Percentiles rank a stretch among this genome's conserved stretches.
Evolutionary conservation across 2,113 vertebrate species (phyloP).

Genomic region (Typhlomys cinereus): DNA sequence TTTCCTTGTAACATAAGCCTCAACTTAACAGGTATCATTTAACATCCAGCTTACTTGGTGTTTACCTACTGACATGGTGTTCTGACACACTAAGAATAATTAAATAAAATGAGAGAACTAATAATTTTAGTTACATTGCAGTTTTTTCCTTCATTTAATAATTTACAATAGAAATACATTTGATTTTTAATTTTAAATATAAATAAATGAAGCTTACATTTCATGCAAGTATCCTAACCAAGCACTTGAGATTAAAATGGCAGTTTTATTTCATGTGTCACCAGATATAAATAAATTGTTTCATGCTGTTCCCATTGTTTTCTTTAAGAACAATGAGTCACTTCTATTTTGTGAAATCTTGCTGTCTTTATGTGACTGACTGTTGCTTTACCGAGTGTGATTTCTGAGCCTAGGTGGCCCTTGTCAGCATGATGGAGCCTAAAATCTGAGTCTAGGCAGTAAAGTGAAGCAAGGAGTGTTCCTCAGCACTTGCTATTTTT

Average conservation of each 20-base stretch:
- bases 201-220: background rate
- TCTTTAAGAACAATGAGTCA: slow-evolving; percentile 6
- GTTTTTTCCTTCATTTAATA: slow-evolving; percentile 15
- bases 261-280: slow-evolving; percentile 9
- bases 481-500: slow-evolving; percentile 59
- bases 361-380: slow-evolving; percentile 42
- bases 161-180: background rate
- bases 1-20: background rate
- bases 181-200: slow-evolving; percentile 23
- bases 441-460: too few species aligned
- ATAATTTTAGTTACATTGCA: slow-evolving; percentile 24
- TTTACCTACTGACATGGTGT: slow-evolving; percentile 11
- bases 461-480: slow-evolving; percentile 71
- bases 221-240: background rate
- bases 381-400: slow-evolving; percentile 58
- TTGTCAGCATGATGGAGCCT: slow-evolving; percentile 68
- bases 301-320: background rate
- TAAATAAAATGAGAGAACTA: slow-evolving; percentile 28
- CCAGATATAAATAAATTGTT: background rate
- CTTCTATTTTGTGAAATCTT: slow-evolving; percentile 51
- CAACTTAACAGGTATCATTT: background rate
- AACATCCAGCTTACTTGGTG: background rate
- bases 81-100: background rate
- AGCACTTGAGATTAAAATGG: slow-evolving; percentile 49
- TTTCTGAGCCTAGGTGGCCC: slow-evolving; percentile 64